Conservation (phyloP, 2,888 invertebrate genomes). For the Dolichomitus sp. region DNA sequence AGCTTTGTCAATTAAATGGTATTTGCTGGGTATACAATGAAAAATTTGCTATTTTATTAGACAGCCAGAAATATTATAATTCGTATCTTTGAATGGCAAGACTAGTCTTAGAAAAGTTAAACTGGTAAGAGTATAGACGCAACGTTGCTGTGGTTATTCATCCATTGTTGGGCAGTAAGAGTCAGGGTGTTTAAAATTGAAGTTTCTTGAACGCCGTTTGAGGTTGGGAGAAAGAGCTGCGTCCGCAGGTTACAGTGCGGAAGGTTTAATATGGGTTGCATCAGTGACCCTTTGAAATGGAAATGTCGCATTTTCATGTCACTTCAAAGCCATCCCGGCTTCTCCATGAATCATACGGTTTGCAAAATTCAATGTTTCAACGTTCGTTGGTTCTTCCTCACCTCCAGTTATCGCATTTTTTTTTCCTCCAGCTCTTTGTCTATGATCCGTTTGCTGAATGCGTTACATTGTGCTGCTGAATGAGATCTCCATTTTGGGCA, state of each 20-base stretch:
- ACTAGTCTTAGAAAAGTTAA: background rate
- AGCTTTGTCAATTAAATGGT: too few relatives aligned
- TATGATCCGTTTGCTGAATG: too few relatives aligned
- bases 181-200: slow-evolving; percentile 15
- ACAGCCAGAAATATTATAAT: background rate
- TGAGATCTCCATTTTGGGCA: too few relatives aligned
- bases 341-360: slow-evolving; percentile 11
- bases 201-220: slow-evolving; percentile 2
- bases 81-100: background rate
- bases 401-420: background rate
- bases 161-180: background rate
- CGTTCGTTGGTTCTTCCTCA: background rate
- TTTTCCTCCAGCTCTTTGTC: background rate
- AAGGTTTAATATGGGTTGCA: slow-evolving; percentile 53
- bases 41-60: too few relatives aligned
- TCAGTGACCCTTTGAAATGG: slow-evolving; percentile 65
- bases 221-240: slow-evolving; percentile 12
- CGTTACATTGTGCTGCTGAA: too few relatives aligned
- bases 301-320: slow-evolving; percentile 63
- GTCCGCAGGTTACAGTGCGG: slow-evolving; percentile 5
- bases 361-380: slow-evolving; percentile 20
- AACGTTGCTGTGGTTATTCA: background rate
- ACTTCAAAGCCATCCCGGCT: slow-evolving; percentile 14
- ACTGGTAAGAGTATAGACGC: background rate
- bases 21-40: too few relatives aligned